Evolutionary conservation across 2,113 vertebrate species (phyloP).

Genomic region (Eurystomus gularis): DNA sequence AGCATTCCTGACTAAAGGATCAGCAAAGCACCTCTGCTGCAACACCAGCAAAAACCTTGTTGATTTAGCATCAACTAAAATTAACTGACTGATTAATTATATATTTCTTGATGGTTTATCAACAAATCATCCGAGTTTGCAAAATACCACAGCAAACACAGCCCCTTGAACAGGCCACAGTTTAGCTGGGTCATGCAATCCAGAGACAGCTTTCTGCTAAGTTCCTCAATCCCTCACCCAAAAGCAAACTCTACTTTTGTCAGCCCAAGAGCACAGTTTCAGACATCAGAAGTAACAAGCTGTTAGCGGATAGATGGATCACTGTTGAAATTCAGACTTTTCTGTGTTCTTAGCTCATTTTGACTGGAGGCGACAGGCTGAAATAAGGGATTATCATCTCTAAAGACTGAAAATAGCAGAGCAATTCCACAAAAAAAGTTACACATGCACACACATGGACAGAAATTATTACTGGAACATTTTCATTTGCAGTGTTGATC

Average conservation of each 20-base stretch:
- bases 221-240: neutral
- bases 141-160: neutral
- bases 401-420: neutral
- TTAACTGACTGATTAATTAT: neutral
- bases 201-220: neutral
- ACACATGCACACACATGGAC: neutral
- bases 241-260: neutral
- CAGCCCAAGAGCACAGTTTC: neutral
- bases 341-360: neutral
- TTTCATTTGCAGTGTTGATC: neutral
- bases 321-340: neutral
- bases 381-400: neutral
- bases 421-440: neutral
- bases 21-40: neutral
- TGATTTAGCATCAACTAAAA: neutral
- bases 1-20: neutral
- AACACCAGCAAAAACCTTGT: neutral
- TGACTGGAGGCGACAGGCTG: neutral
- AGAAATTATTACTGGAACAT: neutral
- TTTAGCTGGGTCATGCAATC: neutral
- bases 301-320: neutral
- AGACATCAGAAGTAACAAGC: neutral
- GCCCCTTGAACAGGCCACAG: neutral
- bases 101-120: neutral
- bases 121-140: neutral